Conservation (phyloP, 2,888 invertebrate species). For the Chrysomela aeneicollis region DNA sequence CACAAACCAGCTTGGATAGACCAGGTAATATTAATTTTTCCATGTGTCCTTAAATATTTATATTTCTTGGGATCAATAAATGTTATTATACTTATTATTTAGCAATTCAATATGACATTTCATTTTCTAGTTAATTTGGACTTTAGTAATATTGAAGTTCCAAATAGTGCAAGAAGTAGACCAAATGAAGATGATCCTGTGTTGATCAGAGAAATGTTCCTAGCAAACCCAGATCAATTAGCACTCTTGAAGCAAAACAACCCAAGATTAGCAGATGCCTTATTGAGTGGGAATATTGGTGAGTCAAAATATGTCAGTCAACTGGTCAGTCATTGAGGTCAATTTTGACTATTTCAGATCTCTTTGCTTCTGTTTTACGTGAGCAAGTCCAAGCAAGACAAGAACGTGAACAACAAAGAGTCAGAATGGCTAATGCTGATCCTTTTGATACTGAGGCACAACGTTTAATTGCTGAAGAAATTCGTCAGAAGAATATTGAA, state of each 20-base stretch:
- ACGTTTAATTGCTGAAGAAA: slow-evolving; percentile 93
- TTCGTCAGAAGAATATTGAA: slow-evolving; percentile 94
- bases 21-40: slow-evolving; percentile 25
- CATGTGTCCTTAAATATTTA: neutral
- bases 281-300: slow-evolving; percentile 85
- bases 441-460: slow-evolving; percentile 97
- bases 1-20: slow-evolving; percentile 48
- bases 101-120: too few relatives aligned
- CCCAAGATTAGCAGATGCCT: slow-evolving; percentile 89
- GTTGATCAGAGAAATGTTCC: slow-evolving; percentile 83
- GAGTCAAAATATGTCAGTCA: slow-evolving; percentile 39
- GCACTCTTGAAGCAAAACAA: slow-evolving; percentile 93
- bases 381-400: slow-evolving; percentile 85
- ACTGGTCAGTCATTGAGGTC: neutral
- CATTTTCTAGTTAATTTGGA: slow-evolving; percentile 67
- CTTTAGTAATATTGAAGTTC: slow-evolving; percentile 87
- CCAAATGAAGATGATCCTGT: slow-evolving; percentile 81
- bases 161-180: slow-evolving; percentile 59
- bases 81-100: too few relatives aligned
- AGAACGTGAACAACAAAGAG: slow-evolving; percentile 82
- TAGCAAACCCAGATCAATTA: slow-evolving; percentile 89
- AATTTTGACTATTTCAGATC: slow-evolving; percentile 65
- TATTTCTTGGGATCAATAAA: too few relatives aligned
- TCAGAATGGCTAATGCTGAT: slow-evolving; percentile 91
- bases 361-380: slow-evolving; percentile 78